Base-by-base conservation (phyloP, 2,888 invertebrate genomes). In the Zygothrica quintamaculata region DNA sequence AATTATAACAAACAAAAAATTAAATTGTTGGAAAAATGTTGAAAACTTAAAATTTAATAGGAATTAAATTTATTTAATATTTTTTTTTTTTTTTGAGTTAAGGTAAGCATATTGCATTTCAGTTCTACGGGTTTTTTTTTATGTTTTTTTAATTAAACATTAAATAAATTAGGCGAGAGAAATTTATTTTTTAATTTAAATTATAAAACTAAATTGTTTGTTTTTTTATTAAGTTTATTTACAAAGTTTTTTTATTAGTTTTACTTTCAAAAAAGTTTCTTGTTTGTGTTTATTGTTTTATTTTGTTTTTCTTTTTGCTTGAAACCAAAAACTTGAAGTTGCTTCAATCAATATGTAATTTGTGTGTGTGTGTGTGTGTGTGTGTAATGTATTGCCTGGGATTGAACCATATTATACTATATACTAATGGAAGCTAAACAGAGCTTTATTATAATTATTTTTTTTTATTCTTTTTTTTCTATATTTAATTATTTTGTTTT, bases 81-180 rank as follows among this genome's bases (percentile, higher is more conserved):
- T n/a, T n/a, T n/a, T n/a, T n/a, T n/a, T n/a, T n/a, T n/a, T 85
- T 62, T 64, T 82, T 62, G 75, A 81, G 72, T 82, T 77, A 82
- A 77, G 72, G 81, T 87, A 87, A 81, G 87, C 84, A 84, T 86
- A 82, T 82, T 84, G 84, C 84, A 84, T 86, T 72, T 82, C 82
- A 82, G 82, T 87, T 82, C 82, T 87, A 87, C 76, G 61, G 57
- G 25, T 5, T 58, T n/a, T n/a, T n/a, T n/a, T n/a, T n/a, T n/a
- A n/a, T n/a, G n/a, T n/a, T n/a, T n/a, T n/a, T n/a, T 52, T 48
- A 64, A 64, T 68, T 42, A 74, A 65, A 48, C 60, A 61, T 61
- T 57, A 65, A 80, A 80, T 80, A 82, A 80, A 80, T 80, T 75
- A 80, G 65, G 60, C 50, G 69, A 69, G 69, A 69, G 69, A 57